Evolutionary conservation across 2,113 vertebrate species (phyloP), one percentile per base, ranked within the genome.

Genomic region (Urocynchramus pylzowi): DNA sequence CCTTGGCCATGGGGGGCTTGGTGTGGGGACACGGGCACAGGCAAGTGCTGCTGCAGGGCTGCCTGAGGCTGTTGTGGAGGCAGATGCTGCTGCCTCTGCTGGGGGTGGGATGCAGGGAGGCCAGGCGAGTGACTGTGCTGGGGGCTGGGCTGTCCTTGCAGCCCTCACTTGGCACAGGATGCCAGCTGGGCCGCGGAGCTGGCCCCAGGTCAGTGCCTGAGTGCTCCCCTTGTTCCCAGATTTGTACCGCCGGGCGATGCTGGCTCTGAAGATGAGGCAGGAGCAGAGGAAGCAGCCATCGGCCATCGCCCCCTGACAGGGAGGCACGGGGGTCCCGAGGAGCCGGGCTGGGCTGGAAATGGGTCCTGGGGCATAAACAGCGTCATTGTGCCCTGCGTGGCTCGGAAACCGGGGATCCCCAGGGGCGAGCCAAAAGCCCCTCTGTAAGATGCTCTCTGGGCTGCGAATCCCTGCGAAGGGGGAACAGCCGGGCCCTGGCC

Each of bases 201-300:
- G 53, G 94, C 28, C 87, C 82, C 89, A 61, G 35, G 11, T 10
- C 31, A 22, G 27, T 10, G 22, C 27, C 69, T 27, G 44, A 69
- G 12, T 1, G 0, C 26, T 57, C 24, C 35, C 31, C 42, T 74
- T 45, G 16, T 21, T 24, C 28, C 39, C 84, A 99, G 99, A 99
- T 94, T 79, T 99, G 92, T 99, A 99, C 97, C 97, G 98, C 82
- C 98, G 98, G 95, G 99, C 98, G 0, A 99, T 99, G 95, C 96
- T 98, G 97, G 98, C 98, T 78, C 97, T 99, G 95, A 99, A 97
- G 98, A 98, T 98, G 93, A 97, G 98, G 80, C 98, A 99, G 95
- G 98, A 98, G 89, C 97, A 98, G 94, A 96, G 96, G 87, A 97
- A 95, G 81, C 84, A 84, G 75, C 87, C 63, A 0, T 56, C 82